Base-by-base conservation (phyloP, 2,113 vertebrate genomes). In the Acinonyx jubatus region DNA sequence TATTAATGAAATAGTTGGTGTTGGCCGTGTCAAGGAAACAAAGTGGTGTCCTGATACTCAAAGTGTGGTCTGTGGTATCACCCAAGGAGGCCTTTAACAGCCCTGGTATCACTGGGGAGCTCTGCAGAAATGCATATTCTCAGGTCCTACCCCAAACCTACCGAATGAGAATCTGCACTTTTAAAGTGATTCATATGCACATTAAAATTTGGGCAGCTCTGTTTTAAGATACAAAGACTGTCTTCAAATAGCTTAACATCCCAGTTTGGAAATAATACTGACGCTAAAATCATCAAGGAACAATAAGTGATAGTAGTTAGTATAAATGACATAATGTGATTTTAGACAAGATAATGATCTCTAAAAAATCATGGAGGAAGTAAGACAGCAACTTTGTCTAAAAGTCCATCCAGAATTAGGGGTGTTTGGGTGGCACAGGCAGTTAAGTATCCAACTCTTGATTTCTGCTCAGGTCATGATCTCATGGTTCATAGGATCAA, bases 331-430 rank as follows among this genome's bases (percentile, higher is more conserved):
- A 25, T 33, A 19, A 95, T 92, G 15, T 55, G 25, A 69, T n/a
- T 83, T 85, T 80, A 80, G 63, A 96, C 52, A 89, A 50, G 55
- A 76, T 41, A 48, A 76, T 84, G 41, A 65, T 50, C 10, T 78
- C 41, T 33, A 78, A 81, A 81, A 78, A 84, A 66, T 41, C 12
- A 36, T 48, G 7, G 13, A 79, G 29, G n/a, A 74, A 81, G 27
- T 15, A 36, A 65, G 29, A 74, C 4, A 23, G 29, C 12, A 90
- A 73, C n/a, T 23, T 4, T 50, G 29, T 52, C 52, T 89, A 91
- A 52, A 93, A 92, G 31, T 38, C 31, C 6, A 65, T 31, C 2
- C 4, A 71, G 9, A 89, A 41, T 80, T 52, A 76, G 15, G 7
- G 21, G 57, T 61, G 57, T 23, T 61, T 61, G 57, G 57, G 57